phyloP scores from a whole-genome alignment of 1,140 invertebrate genomes.

The Drosophila quadrilineata region DNA sequence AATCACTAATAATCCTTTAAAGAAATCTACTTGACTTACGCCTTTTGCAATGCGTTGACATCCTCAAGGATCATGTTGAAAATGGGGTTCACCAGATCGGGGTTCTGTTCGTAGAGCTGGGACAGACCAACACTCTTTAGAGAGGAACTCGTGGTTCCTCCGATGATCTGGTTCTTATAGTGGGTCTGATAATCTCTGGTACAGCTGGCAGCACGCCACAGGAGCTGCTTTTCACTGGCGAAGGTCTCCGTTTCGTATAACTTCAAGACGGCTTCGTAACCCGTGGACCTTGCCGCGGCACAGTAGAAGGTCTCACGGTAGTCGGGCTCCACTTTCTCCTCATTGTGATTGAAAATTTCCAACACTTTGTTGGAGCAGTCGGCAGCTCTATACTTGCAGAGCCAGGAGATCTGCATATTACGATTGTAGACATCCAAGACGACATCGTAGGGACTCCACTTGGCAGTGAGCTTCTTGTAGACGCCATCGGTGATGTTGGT shows the following conservation, averaged over 20 bases:
- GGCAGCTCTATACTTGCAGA: conserved; percentile 81
- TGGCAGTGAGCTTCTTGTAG: conserved; percentile 47
- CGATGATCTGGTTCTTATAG: conserved; percentile 44
- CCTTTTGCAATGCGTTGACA: conserved; percentile 26
- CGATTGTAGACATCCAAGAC: conserved; percentile 73
- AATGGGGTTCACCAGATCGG: conserved; percentile 69
- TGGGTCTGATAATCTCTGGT: conserved; percentile 18
- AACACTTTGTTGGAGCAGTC: conserved; percentile 78
- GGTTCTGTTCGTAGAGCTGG: conserved; percentile 78
- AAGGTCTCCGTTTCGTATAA: conserved; percentile 26
- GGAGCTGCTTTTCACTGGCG: conserved; percentile 29
- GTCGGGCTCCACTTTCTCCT: conserved; percentile 65
- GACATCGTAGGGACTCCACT: conserved; percentile 18
- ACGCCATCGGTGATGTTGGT: conserved; percentile 27
- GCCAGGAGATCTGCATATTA: conserved; percentile 81
- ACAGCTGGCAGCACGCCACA: conserved; percentile 57
- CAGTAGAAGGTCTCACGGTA: conserved; percentile 84
- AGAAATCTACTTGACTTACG: conserved; percentile 56
- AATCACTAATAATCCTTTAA: not conserved
- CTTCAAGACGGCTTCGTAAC: conserved; percentile 13
- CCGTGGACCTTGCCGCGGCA: conserved; percentile 81
- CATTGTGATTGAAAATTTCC: conserved; percentile 27
- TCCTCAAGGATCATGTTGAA: conserved; percentile 44
- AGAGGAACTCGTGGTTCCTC: not conserved
- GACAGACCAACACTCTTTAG: conserved; percentile 64